These are phyloP conservation scores for Panorpa germanica DNA, from an alignment of 2,888 invertebrate species.

Conservation along the genomic window DNA sequence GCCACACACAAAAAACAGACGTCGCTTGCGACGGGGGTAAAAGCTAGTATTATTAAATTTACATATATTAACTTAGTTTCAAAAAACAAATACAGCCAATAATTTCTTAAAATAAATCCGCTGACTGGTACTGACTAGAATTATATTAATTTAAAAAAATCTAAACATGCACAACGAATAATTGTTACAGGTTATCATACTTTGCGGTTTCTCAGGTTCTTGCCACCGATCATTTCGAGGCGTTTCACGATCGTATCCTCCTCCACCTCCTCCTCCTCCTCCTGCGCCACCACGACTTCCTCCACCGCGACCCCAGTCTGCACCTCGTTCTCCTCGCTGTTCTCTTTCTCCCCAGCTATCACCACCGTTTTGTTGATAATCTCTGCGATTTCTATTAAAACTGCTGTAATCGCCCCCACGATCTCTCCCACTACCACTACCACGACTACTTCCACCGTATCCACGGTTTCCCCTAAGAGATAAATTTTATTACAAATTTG, in stretches of 20 bases:
- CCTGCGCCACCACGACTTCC: conserved; percentile 17
- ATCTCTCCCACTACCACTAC: conserved; percentile 30
- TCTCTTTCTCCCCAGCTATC: too few species aligned
- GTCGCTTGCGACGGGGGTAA: too few species aligned
- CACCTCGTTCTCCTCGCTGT: conserved; percentile 16
- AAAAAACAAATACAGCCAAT: too few species aligned
- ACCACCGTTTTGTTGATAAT: too few species aligned
- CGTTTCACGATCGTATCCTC: conserved; percentile 14
- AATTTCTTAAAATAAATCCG: background rate
- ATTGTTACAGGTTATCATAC: conserved; percentile 12
- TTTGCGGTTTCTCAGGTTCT: conserved; percentile 34
- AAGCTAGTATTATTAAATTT: too few species aligned
- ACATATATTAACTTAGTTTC: too few species aligned
- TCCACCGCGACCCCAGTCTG: conserved; percentile 13
- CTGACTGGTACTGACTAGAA: background rate
- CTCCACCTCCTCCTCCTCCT: conserved; percentile 23
- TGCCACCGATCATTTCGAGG: conserved; percentile 47
- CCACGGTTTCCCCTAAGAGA: conserved; percentile 11
- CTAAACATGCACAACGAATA: conserved; percentile 1
- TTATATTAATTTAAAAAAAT: conserved; percentile 3
- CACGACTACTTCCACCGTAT: conserved; percentile 22
- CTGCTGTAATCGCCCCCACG: conserved; percentile 25
- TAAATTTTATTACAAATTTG: too few species aligned
- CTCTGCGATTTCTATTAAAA: too few species aligned
- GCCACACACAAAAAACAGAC: too few species aligned